phyloP scores from a whole-genome alignment of 2,888 invertebrate species.

The Mythimna lalbum region DNA sequence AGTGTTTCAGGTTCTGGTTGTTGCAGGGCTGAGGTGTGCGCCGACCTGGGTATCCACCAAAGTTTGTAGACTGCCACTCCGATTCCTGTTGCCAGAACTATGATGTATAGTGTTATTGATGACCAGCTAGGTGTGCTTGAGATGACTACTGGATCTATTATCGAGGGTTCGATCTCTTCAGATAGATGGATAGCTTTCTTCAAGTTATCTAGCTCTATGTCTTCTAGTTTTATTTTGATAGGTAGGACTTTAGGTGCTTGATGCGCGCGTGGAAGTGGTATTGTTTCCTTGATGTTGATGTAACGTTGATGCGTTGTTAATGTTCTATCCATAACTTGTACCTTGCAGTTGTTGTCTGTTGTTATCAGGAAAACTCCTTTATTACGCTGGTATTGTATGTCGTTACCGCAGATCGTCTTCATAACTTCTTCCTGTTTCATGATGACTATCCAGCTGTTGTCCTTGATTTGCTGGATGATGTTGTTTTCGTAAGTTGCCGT shows the following conservation, averaged over 20 bases:
- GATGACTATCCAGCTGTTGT: slow-evolving; percentile 62
- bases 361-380: slow-evolving; percentile 52
- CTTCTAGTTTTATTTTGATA: neutral
- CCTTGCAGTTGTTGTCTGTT: slow-evolving; percentile 51
- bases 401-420: slow-evolving; percentile 57
- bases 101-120: neutral
- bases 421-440: slow-evolving; percentile 61
- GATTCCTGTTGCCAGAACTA: neutral
- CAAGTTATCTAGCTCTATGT: neutral
- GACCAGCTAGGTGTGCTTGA: slow-evolving; percentile 19
- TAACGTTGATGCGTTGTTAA: slow-evolving; percentile 51
- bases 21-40: slow-evolving; percentile 1
- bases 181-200: neutral
- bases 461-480: slow-evolving; percentile 61
- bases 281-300: slow-evolving; percentile 44
- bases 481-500: slow-evolving; percentile 48
- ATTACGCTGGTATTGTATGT: slow-evolving; percentile 54
- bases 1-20: slow-evolving; percentile 2
- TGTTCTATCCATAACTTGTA: slow-evolving; percentile 44
- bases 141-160: neutral
- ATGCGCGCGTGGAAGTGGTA: no score
- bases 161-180: neutral
- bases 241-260: neutral
- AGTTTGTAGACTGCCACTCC: slow-evolving; percentile 1
- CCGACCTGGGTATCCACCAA: slow-evolving; percentile 17